Evolutionary conservation across 2,113 vertebrate genomes (phyloP), one percentile per base, ranked within the genome.

Genomic region (Lepus americanus): DNA sequence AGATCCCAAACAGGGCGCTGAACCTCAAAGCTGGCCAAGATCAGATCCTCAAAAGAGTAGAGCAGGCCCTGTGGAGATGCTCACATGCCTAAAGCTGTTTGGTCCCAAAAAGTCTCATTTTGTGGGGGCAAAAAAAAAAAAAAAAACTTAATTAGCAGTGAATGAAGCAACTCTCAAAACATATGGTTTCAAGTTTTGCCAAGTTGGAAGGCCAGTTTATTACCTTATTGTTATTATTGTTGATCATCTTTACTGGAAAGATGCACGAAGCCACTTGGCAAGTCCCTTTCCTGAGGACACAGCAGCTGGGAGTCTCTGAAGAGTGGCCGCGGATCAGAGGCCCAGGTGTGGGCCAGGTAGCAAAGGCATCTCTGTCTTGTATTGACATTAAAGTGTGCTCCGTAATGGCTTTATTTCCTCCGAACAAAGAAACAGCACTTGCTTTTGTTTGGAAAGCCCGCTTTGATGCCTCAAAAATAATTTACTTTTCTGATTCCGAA

Each of bases 61-160:
- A 72, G 16, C 90, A 83, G 70, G 14, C 63, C 73, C 83, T 66
- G 79, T 93, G 89, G 92, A 97, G 95, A 97, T 94, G 94, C 67
- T 87, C 83, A 80, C 31, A 7, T 67, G 89, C 92, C 96, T 96
- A 90, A 92, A 96, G 89, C 94, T 85, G 61, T 10, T 39, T 59
- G 92, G 70, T 95, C 55, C 61, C 80, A 87, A 92, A 85, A 39
- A 84, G 55, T 89, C 79, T 97, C 67, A 95, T 96, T 97, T 95
- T 88, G 86, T 80, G 31, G 9, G n/a, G 29, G 64, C 3, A 17
- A 81, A 96, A 92, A 31, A 31, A n/a, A 88, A 95, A 96, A 92
- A 97, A 97, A 96, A 98, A 97, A 97, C 92, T 97, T 97, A 98
- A 98, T 98, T 98, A 98, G 29, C 84, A 90, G 69, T 0, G 4